Percentiles rank a stretch among this genome's conserved stretches.
Conservation (phyloP, 2,797 vertebrate genomes). For the Coranthus polyacanthus region DNA sequence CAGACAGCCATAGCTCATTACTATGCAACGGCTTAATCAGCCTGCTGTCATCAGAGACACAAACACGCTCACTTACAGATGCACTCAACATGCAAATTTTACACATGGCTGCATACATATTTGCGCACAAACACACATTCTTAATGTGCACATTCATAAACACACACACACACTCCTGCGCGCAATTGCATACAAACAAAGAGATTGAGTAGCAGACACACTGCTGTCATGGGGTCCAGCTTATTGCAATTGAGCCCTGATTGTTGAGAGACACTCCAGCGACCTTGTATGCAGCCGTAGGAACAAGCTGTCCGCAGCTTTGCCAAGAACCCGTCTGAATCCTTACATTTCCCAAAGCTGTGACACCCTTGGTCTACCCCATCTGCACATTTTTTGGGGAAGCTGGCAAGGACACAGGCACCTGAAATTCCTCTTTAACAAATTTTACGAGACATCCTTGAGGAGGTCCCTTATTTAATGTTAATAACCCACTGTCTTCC, state of each 20-base stretch:
- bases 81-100: conserved; percentile 76
- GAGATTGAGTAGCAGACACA: conserved; percentile 28
- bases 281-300: conserved; percentile 26
- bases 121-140: conserved; percentile 37
- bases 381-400: conserved; percentile 47
- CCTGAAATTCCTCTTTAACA: conserved; percentile 20
- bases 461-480: conserved; percentile 53
- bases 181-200: conserved; percentile 38
- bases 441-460: conserved; percentile 18
- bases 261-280: conserved; percentile 57
- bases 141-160: conserved; percentile 3
- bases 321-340: conserved; percentile 66
- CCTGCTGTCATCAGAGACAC: conserved; percentile 79
- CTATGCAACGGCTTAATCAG: conserved; percentile 88
- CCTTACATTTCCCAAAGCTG: conserved; percentile 48
- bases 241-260: conserved; percentile 50
- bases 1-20: conserved; percentile 86
- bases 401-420: conserved; percentile 52
- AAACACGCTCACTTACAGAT: conserved; percentile 62
- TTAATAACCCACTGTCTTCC: conserved; percentile 42
- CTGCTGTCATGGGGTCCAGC: conserved; percentile 48
- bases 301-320: conserved; percentile 41
- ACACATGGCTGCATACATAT: conserved; percentile 62
- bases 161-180: conserved; percentile 19
- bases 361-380: conserved; percentile 56